Evolutionary conservation across 2,888 invertebrate genomes (phyloP).

Genomic region (Phasia obesa): DNA sequence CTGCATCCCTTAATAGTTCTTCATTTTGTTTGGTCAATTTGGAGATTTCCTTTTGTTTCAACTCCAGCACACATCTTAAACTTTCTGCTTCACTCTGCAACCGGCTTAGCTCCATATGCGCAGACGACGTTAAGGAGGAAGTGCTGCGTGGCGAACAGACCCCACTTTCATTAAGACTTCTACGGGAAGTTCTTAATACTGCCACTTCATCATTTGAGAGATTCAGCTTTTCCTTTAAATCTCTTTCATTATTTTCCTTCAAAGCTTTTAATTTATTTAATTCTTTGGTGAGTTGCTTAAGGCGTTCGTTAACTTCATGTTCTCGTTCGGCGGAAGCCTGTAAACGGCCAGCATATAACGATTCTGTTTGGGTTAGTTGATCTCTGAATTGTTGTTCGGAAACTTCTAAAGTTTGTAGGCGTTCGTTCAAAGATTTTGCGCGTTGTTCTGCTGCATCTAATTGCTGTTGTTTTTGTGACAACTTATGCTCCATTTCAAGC

Average conservation of each 20-base stretch:
- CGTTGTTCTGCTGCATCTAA: constrained; percentile 80
- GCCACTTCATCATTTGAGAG: constrained; percentile 80
- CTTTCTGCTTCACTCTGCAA: constrained; percentile 91
- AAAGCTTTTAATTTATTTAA: constrained; percentile 76
- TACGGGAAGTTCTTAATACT: constrained; percentile 75
- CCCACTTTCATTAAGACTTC: constrained; percentile 83
- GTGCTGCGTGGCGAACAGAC: constrained; percentile 76
- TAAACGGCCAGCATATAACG: constrained; percentile 75
- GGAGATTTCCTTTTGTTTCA: constrained; percentile 93
- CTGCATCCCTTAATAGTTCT: constrained; percentile 88
- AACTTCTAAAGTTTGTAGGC: constrained; percentile 75
- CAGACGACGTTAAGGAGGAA: constrained; percentile 70
- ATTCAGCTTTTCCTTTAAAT: constrained; percentile 80
- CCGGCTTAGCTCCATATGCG: constrained; percentile 79
- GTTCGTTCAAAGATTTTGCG: constrained; percentile 76
- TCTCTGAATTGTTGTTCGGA: constrained; percentile 77
- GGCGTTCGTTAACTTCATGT: constrained; percentile 78
- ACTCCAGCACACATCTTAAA: constrained; percentile 92
- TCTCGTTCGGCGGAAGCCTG: constrained; percentile 77
- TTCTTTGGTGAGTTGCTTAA: constrained; percentile 78
- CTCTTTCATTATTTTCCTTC: constrained; percentile 78
- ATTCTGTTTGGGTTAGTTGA: constrained; percentile 76
- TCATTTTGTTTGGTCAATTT: constrained; percentile 88
- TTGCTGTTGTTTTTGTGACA: constrained; percentile 79
- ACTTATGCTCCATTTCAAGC: constrained; percentile 76